Conservation (phyloP, 2,113 vertebrate species). For the Lepisosteus osseus region DNA sequence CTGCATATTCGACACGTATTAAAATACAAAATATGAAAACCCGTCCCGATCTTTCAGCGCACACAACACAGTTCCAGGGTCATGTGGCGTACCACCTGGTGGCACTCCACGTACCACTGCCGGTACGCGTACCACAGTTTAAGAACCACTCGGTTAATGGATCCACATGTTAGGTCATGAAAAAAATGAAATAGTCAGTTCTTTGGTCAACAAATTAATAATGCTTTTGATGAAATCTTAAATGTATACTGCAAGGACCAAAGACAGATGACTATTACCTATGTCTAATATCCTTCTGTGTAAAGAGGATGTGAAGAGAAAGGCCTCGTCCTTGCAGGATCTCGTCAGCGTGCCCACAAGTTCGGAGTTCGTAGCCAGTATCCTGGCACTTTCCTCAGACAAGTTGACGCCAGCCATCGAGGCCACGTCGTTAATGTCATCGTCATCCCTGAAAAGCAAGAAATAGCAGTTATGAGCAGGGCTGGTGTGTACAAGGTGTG, state of each 20-base stretch:
- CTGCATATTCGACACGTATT: no score
- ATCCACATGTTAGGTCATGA: no score
- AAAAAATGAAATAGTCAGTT: no score
- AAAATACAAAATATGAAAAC: no score
- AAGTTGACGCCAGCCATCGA: slow-evolving; percentile 92
- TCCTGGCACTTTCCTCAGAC: slow-evolving; percentile 84
- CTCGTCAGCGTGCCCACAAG: slow-evolving; percentile 81
- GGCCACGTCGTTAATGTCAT: slow-evolving; percentile 89
- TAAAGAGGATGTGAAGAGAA: slow-evolving; percentile 77
- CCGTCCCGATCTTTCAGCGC: no score
- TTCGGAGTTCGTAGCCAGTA: slow-evolving; percentile 86
- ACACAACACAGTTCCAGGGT: no score
- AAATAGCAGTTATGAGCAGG: not conserved
- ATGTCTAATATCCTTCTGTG: slow-evolving; percentile 86
- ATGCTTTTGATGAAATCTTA: no score
- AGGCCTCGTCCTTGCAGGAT: slow-evolving; percentile 89
- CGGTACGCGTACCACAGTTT: no score
- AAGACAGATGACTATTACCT: slow-evolving; percentile 49
- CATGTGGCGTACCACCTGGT: no score
- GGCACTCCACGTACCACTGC: no score
- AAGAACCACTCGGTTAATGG: no score
- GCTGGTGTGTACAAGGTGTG: not conserved
- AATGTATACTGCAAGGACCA: not conserved
- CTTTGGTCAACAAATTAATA: no score
- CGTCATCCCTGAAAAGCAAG: slow-evolving; percentile 77